These are phyloP conservation scores for Helarctos malayanus DNA, from an alignment of 2,797 vertebrate species.

Conservation along the genomic window DNA sequence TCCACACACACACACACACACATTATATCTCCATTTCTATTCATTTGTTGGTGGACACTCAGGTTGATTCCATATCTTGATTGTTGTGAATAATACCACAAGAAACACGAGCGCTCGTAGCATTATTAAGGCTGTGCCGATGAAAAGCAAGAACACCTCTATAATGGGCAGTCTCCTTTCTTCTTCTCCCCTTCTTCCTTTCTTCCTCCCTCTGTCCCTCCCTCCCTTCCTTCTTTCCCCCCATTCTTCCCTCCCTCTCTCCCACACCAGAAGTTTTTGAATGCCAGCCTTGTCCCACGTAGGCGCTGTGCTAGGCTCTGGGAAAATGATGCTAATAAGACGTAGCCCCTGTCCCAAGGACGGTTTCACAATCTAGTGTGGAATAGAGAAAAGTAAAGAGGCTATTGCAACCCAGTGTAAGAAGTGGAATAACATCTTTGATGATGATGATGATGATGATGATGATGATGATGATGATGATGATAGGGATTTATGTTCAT, in stretches of 20 bases:
- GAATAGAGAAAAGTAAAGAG: constrained; percentile 8
- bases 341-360: not conserved
- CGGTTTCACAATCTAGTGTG: constrained; percentile 5
- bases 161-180: not conserved
- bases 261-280: not conserved
- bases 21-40: not conserved
- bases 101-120: not conserved
- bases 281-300: not conserved
- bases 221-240: too few relatives aligned
- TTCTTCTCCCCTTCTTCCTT: not conserved
- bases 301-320: not conserved
- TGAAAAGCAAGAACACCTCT: not conserved
- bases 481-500: not conserved
- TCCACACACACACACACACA: too few relatives aligned
- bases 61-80: not conserved
- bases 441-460: not conserved
- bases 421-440: not conserved
- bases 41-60: not conserved
- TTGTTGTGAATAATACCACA: not conserved
- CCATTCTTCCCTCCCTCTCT: not conserved
- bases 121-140: not conserved
- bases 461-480: not conserved
- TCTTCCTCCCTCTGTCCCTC: not conserved
- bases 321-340: not conserved
- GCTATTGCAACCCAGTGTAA: not conserved